Evolutionary conservation across 2,888 invertebrate species (phyloP).

Genomic region (Fragum fragum): DNA sequence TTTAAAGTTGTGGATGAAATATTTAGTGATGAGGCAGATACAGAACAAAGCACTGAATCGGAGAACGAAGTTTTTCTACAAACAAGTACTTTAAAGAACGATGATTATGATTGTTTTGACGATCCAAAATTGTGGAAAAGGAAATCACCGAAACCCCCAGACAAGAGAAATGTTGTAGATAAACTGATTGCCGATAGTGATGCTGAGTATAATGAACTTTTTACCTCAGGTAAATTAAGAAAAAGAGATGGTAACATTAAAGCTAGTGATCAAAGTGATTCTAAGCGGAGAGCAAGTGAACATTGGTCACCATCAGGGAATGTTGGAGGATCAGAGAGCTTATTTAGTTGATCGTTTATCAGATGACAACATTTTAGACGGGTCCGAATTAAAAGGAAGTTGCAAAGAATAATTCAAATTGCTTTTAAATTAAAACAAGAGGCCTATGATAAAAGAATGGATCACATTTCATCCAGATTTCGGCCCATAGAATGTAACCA

Average conservation of each 20-base stretch:
- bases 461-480: too few species aligned
- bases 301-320: background rate
- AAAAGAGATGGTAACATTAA: slow-evolving; percentile 28
- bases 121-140: slow-evolving; percentile 69
- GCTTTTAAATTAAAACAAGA: too few species aligned
- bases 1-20: slow-evolving; percentile 61
- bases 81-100: slow-evolving; percentile 74
- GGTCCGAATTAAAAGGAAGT: too few species aligned
- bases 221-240: slow-evolving; percentile 72
- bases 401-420: too few species aligned
- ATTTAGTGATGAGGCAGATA: slow-evolving; percentile 41
- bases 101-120: slow-evolving; percentile 59
- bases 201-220: slow-evolving; percentile 71
- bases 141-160: slow-evolving; percentile 48
- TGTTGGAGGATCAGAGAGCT: slow-evolving; percentile 51
- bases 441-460: too few species aligned
- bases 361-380: too few species aligned
- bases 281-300: background rate
- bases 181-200: slow-evolving; percentile 73
- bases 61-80: slow-evolving; percentile 58
- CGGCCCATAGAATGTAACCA: too few species aligned
- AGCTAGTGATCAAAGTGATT: background rate
- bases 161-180: slow-evolving; percentile 60
- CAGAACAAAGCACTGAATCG: slow-evolving; percentile 23
- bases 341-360: slow-evolving; percentile 58